Conservation (phyloP, 2,113 vertebrate species). For the Cochlearius cochlearius region DNA sequence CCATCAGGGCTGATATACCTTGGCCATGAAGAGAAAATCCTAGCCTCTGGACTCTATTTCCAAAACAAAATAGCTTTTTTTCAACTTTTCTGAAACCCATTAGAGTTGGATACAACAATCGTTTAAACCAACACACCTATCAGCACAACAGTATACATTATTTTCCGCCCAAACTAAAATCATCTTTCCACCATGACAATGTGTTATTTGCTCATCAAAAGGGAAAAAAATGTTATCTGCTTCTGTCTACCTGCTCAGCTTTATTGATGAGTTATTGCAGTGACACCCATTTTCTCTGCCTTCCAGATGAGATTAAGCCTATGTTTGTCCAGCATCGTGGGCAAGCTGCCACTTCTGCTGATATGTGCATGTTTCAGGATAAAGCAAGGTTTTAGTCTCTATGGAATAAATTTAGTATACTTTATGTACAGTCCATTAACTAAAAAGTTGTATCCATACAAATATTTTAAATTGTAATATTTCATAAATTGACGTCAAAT, state of each 20-base stretch:
- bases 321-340: not conserved
- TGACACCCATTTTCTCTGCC: not conserved
- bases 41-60: not conserved
- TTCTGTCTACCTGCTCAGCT: not conserved
- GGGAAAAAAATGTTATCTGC: not conserved
- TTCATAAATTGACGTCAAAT: not conserved
- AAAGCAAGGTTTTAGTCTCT: not conserved
- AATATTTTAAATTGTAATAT: not conserved
- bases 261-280: not conserved
- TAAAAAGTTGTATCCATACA: not conserved
- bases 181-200: not conserved
- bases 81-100: not conserved
- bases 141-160: not conserved
- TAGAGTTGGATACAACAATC: not conserved
- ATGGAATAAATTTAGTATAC: not conserved
- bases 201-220: not conserved
- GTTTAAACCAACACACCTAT: not conserved
- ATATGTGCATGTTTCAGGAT: not conserved
- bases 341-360: not conserved
- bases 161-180: not conserved
- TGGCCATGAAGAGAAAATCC: not conserved
- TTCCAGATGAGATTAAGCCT: not conserved
- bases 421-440: not conserved
- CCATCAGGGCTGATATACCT: conserved; percentile 1
- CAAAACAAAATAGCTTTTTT: not conserved